A percentile compares a stretch with the other conserved stretches of the same genome.
Evolutionary conservation across 2,888 invertebrate genomes (phyloP).

Genomic region (Ormyrus pomaceus): DNA sequence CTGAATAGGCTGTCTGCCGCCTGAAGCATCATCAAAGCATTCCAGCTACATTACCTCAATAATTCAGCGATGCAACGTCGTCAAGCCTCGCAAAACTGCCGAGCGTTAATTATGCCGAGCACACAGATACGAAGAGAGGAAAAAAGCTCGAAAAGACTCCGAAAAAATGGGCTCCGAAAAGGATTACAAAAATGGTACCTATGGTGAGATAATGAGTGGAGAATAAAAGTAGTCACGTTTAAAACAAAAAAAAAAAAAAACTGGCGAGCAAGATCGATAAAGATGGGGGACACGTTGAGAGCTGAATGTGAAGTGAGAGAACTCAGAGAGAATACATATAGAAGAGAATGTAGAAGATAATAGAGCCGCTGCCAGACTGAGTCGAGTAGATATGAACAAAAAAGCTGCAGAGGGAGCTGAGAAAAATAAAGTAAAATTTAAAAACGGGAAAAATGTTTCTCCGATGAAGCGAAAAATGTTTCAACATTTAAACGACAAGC

Average conservation of each 20-base stretch:
- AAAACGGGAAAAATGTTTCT: too few relatives aligned
- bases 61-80: not conserved
- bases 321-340: slow-evolving; percentile 1
- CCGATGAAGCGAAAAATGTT: too few relatives aligned
- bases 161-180: not conserved
- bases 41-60: not conserved
- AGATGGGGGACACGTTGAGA: slow-evolving; percentile 32
- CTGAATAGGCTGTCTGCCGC: not conserved
- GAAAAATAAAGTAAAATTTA: not conserved
- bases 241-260: slow-evolving; percentile 21
- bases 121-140: not conserved
- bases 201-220: not conserved
- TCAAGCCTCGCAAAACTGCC: not conserved
- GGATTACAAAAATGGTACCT: slow-evolving; percentile 12
- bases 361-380: slow-evolving; percentile 6
- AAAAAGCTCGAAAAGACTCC: not conserved
- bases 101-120: too few relatives aligned
- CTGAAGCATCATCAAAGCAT: not conserved
- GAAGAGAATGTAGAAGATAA: slow-evolving; percentile 40
- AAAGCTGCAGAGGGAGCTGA: slow-evolving; percentile 7
- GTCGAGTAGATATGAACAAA: slow-evolving; percentile 2
- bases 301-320: slow-evolving; percentile 35
- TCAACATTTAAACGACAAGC: too few relatives aligned
- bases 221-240: slow-evolving; percentile 5
- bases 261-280: slow-evolving; percentile 35